Conservation (phyloP, 2,888 invertebrate species). For the Parnassius apollo region DNA sequence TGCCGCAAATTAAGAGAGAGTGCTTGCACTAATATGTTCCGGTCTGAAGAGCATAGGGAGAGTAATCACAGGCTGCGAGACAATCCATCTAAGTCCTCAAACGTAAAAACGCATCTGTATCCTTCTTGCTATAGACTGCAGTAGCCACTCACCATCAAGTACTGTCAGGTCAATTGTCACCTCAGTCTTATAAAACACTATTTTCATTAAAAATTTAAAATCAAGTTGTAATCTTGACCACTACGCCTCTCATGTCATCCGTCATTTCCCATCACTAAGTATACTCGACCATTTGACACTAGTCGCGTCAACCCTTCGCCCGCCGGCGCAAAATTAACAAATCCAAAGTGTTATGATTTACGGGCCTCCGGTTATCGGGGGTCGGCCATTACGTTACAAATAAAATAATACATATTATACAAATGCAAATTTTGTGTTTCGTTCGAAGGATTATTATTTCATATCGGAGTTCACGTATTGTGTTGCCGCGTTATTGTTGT, state of each 20-base stretch:
- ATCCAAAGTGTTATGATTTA: slow-evolving; percentile 74
- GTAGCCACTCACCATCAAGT: too few relatives aligned
- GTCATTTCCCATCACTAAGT: slow-evolving; percentile 25
- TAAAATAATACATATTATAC: slow-evolving; percentile 57
- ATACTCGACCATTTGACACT: slow-evolving; percentile 30
- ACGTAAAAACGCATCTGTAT: too few relatives aligned
- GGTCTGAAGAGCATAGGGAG: too few relatives aligned
- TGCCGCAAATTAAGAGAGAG: too few relatives aligned
- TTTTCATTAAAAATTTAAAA: too few relatives aligned
- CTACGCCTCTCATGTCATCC: neutral
- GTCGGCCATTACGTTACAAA: slow-evolving; percentile 49
- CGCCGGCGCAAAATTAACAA: slow-evolving; percentile 61
- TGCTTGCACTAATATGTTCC: too few relatives aligned
- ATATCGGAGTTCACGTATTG: slow-evolving; percentile 29
- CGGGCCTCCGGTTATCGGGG: slow-evolving; percentile 56
- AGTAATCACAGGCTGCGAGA: too few relatives aligned
- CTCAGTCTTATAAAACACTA: too few relatives aligned
- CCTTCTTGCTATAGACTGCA: too few relatives aligned
- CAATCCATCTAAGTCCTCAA: too few relatives aligned
- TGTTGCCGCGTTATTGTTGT: slow-evolving; percentile 32
- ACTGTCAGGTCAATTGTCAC: too few relatives aligned
- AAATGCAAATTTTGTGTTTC: slow-evolving; percentile 57
- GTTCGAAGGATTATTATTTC: slow-evolving; percentile 37
- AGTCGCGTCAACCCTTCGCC: slow-evolving; percentile 47
- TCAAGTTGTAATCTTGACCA: too few relatives aligned